Conservation (phyloP, 2,888 invertebrate species). For the Notodonta ziczac region DNA sequence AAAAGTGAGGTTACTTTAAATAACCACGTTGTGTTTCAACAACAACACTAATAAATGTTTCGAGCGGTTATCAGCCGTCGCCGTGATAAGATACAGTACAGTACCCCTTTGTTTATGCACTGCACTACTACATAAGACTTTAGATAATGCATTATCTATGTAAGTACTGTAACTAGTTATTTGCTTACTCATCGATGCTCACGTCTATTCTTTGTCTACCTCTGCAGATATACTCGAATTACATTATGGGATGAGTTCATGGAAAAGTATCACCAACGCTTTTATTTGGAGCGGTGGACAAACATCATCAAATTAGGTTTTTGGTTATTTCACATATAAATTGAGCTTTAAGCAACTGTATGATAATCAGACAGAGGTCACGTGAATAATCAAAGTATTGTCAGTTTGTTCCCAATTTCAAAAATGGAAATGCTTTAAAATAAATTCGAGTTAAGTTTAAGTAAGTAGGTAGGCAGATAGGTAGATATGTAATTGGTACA, state of each 20-base stretch:
- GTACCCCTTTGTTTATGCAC: constrained; percentile 75
- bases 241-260: neutral
- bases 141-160: constrained; percentile 72
- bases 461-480: too few species aligned
- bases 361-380: constrained; percentile 28
- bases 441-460: neutral
- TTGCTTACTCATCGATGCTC: constrained; percentile 60
- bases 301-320: neutral
- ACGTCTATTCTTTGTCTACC: constrained; percentile 59
- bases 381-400: constrained; percentile 34
- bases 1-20: constrained; percentile 39
- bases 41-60: constrained; percentile 66
- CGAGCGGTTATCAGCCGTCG: constrained; percentile 62
- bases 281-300: neutral
- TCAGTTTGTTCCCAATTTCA: constrained; percentile 12
- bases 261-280: neutral
- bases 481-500: too few species aligned
- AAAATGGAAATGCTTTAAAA: neutral
- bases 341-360: constrained; percentile 17
- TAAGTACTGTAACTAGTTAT: constrained; percentile 57
- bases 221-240: constrained; percentile 1
- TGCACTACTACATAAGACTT: constrained; percentile 69
- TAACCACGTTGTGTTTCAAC: constrained; percentile 56
- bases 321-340: constrained; percentile 12
- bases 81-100: constrained; percentile 74